Conservation (phyloP, 2,797 vertebrate genomes). For the Enteromius afrohamiltoni region DNA sequence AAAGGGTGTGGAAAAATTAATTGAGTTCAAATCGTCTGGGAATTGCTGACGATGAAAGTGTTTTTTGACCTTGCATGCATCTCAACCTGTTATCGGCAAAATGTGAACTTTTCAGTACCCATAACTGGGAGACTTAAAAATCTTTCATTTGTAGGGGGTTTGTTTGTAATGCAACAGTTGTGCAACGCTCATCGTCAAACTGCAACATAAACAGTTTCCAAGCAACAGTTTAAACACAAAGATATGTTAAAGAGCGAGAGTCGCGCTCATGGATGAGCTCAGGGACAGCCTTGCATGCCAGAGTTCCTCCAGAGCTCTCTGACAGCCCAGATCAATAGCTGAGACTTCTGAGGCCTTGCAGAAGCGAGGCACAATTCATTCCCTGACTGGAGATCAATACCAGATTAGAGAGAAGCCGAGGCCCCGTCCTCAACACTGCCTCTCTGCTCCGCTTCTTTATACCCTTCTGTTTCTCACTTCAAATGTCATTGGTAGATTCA, state of each 20-base stretch:
- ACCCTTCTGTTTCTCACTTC: conserved; percentile 45
- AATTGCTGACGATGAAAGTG: too few species aligned
- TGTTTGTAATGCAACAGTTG: background rate
- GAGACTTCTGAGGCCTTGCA: conserved; percentile 55
- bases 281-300: conserved; percentile 40
- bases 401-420: conserved; percentile 58
- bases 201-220: background rate
- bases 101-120: too few species aligned
- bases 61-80: too few species aligned
- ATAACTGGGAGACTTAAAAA: background rate
- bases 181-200: background rate
- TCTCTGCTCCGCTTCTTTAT: conserved; percentile 37
- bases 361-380: conserved; percentile 58
- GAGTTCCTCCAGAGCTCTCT: conserved; percentile 51
- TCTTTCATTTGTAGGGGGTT: background rate
- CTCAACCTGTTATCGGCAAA: too few species aligned
- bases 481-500: conserved; percentile 52
- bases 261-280: conserved; percentile 16
- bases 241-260: background rate
- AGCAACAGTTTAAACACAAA: background rate
- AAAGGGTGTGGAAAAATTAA: too few species aligned
- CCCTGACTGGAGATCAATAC: conserved; percentile 62
- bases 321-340: conserved; percentile 63
- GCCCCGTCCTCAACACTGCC: conserved; percentile 50
- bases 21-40: too few species aligned